Conservation (phyloP, 2,888 invertebrate species). For the Ectropis crepuscularia region DNA sequence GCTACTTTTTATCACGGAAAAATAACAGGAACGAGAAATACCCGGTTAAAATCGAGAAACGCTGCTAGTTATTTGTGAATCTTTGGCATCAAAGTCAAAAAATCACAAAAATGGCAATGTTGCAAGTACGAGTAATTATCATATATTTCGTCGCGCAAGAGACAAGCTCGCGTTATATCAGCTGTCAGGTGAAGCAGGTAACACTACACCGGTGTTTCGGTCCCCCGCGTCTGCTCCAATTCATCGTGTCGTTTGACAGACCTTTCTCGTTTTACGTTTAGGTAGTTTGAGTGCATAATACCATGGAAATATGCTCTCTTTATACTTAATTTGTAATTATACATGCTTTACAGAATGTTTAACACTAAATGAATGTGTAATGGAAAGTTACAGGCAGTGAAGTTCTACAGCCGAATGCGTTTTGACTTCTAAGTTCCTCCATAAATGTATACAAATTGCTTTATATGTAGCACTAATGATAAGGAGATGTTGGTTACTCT, state of each 20-base stretch:
- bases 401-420: slow-evolving; percentile 50
- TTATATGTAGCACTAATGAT: too few relatives aligned
- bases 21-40: too few relatives aligned
- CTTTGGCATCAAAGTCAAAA: not conserved
- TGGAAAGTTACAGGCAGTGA: slow-evolving; percentile 51
- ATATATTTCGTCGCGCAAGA: slow-evolving; percentile 69
- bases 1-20: too few relatives aligned
- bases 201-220: slow-evolving; percentile 76
- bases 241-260: slow-evolving; percentile 79
- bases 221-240: slow-evolving; percentile 76
- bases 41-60: too few relatives aligned
- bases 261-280: slow-evolving; percentile 79
- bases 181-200: slow-evolving; percentile 67
- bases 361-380: slow-evolving; percentile 42
- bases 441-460: slow-evolving; percentile 22
- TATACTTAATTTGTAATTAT: slow-evolving; percentile 35
- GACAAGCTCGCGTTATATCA: slow-evolving; percentile 70
- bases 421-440: slow-evolving; percentile 49
- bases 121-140: too few relatives aligned
- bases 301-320: slow-evolving; percentile 42
- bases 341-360: slow-evolving; percentile 35
- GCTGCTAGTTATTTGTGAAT: not conserved
- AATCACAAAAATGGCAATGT: not conserved
- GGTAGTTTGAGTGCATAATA: slow-evolving; percentile 47
- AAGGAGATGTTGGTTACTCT: too few relatives aligned